These are phyloP conservation scores for Muschampia plurimacula DNA, from an alignment of 2,888 invertebrate species.

Conservation along the genomic window DNA sequence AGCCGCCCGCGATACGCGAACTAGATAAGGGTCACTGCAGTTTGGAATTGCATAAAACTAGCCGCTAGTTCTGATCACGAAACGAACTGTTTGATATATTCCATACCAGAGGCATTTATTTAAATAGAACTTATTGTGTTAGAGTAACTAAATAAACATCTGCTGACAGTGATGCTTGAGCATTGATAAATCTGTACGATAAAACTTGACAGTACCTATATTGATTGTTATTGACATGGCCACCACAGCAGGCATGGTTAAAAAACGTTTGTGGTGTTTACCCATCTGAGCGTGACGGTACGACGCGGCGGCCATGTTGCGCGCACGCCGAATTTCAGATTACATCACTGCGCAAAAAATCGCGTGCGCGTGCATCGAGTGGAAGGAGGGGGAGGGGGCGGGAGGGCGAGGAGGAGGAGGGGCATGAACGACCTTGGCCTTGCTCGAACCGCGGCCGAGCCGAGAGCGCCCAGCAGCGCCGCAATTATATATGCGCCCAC, in stretches of 20 bases:
- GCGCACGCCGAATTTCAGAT: constrained; percentile 80
- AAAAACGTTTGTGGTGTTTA: constrained; percentile 41
- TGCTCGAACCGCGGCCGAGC: constrained; percentile 79
- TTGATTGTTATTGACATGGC: constrained; percentile 22
- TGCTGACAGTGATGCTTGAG: too few relatives aligned
- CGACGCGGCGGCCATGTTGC: constrained; percentile 70
- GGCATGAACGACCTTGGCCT: constrained; percentile 77
- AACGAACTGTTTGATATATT: too few relatives aligned
- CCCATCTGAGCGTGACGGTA: constrained; percentile 51
- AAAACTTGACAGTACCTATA: background rate
- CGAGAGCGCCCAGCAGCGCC: constrained; percentile 59
- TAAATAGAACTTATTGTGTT: background rate
- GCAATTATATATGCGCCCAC: constrained; percentile 81
- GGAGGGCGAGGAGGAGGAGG: constrained; percentile 41
- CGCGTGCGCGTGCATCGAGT: constrained; percentile 64
- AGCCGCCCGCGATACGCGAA: constrained; percentile 25
- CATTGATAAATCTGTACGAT: background rate
- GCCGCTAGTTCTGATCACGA: too few relatives aligned
- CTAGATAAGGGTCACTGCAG: constrained; percentile 8
- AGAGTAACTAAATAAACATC: background rate
- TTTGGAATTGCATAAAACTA: background rate
- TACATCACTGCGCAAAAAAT: constrained; percentile 83
- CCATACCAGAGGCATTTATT: too few relatives aligned
- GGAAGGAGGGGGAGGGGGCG: background rate
- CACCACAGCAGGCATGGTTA: constrained; percentile 13